These are phyloP conservation scores for Slavum lentiscoides DNA, from an alignment of 2,888 invertebrate species.

Conservation along the genomic window DNA sequence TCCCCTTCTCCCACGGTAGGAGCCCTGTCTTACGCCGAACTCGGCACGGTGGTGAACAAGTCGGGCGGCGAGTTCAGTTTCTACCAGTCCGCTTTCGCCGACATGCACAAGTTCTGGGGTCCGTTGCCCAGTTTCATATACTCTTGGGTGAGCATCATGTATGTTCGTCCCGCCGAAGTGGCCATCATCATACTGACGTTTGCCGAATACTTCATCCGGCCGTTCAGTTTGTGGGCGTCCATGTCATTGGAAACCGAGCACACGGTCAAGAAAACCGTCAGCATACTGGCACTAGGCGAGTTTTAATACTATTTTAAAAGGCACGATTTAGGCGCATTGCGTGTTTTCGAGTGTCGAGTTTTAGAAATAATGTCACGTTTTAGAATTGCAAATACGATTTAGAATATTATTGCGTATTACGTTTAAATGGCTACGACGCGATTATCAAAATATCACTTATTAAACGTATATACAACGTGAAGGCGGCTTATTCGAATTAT, in stretches of 20 bases:
- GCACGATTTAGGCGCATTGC: neutral
- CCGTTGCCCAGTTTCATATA: constrained; percentile 75
- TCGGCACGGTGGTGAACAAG: constrained; percentile 76
- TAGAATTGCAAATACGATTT: no score
- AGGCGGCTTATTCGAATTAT: no score
- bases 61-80: constrained; percentile 84
- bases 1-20: constrained; percentile 61
- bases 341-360: no score
- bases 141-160: constrained; percentile 76
- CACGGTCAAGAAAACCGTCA: constrained; percentile 67
- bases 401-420: no score
- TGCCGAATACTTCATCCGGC: constrained; percentile 72
- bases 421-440: no score
- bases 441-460: no score
- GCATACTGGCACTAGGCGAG: constrained; percentile 69
- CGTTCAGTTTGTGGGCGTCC: neutral
- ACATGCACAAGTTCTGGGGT: constrained; percentile 71
- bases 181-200: constrained; percentile 77
- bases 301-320: constrained; percentile 52
- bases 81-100: constrained; percentile 73
- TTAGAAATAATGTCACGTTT: no score
- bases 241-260: constrained; percentile 60
- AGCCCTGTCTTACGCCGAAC: constrained; percentile 78
- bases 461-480: no score
- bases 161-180: constrained; percentile 76